Evolutionary conservation across 2,113 vertebrate genomes (phyloP), one percentile per base, ranked within the genome.

Genomic region (Oenanthe oenanthe): DNA sequence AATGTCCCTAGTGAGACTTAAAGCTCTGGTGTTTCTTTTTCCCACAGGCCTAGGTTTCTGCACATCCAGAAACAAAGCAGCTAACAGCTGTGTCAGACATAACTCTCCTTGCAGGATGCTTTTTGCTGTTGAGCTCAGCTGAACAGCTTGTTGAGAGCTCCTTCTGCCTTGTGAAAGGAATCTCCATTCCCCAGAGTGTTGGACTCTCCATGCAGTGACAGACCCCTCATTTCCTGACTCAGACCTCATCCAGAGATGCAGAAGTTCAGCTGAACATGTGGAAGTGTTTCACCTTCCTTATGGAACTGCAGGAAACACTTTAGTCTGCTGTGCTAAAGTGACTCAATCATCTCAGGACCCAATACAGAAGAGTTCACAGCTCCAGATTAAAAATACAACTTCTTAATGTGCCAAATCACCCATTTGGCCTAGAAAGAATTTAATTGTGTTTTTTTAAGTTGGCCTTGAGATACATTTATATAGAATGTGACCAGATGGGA

Each of bases 21-120:
- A 63, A 91, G 28, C 48, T 76, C 43, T 95, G 60, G 1, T 85
- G 10, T 31, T 92, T 79, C 45, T 87, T 82, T 38, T 58, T 38
- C 54, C 79, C 40, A 48, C 90, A 98, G 98, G 88, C 93, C 94
- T 47, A 96, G 98, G 54, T 98, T 98, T 94, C 92, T 98, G 76
- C 97, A 98, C 62, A 93, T 98, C 65, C 96, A n/a, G 82, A 94
- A 97, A 24, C 85, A 66, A 62, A 90, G 66, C 75, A 84, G 83
- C 47, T 89, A 57, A 92, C 51, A 74, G 0, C 61, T 85, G 47
- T 28, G 7, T 36, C 43, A 75, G 67, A 76, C 78, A 26, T 18
- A 48, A 50, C 42, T 68, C 51, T 36, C 29, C 58, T 65, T 66
- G 53, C 67, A 78, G 29, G 19, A 17, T 77, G 61, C 19, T 51